Base-by-base conservation (phyloP, 1,140 invertebrate genomes). In the Vanessa atalanta region DNA sequence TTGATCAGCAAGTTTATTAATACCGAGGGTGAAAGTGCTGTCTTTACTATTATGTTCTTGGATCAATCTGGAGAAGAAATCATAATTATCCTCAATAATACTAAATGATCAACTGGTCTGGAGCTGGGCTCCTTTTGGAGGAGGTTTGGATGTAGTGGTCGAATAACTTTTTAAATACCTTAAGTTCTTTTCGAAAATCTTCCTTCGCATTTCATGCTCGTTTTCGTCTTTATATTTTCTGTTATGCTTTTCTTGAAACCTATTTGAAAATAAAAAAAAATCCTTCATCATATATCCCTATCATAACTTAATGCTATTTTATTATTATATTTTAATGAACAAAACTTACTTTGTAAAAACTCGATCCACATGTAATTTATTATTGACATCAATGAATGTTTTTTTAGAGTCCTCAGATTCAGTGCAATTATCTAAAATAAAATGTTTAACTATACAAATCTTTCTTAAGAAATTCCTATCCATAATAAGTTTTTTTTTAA, bases 1-100 rank as follows among this genome's bases (percentile, higher is more conserved):
- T 13, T 82, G 83, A 64, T 91, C 89, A 57, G 88, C 70, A 55
- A 89, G 87, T 37, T 91, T 78, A 65, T 88, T 91, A 23, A 91
- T 66, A 6, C 82, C 65, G 9, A 91, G 77, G 63, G 79, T 89
- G 70, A 81, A 91, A 14, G 78, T 81, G 14, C 78, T 78, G 47
- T 87, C 86, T 50, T 83, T 77, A 11, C 78, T 65, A 23, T 90
- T 90, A 14, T 78, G 83, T 0, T 65, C 20, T 47, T 72, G 64
- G n/a, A 76, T 60, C 6, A 67, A 53, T 68, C 74, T 76, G 23
- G 12, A 43, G 50, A 47, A 26, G 15, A 53, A 16, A 47, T 31
- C 26, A 57, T 63, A 65, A 70, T 20, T 51, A 13, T 15, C 55
- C 12, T 13, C 55, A 9, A n/a, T 60, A 11, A 26, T 12, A 26